Percentiles rank a stretch among this genome's conserved stretches.
phyloP scores from a whole-genome alignment of 1,140 invertebrate genomes.

The Pogonomyrmex barbatus region DNA sequence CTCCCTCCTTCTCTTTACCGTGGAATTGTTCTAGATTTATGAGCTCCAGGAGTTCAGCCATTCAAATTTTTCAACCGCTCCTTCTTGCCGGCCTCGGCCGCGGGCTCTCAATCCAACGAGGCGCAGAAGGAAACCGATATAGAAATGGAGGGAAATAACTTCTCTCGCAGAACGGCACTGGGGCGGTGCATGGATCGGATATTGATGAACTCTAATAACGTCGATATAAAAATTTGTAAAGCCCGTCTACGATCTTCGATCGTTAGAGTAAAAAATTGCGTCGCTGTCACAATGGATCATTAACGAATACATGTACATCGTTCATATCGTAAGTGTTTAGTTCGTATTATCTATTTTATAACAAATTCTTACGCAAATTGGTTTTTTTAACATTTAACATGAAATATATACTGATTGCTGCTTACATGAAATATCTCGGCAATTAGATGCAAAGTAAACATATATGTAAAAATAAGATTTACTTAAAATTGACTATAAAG shows the following conservation, averaged over 20 bases:
- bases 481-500: neutral
- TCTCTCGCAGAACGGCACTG: conserved; percentile 36
- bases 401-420: neutral
- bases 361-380: neutral
- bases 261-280: conserved; percentile 50
- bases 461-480: neutral
- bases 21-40: conserved; percentile 77
- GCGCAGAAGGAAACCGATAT: conserved; percentile 66
- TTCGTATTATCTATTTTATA: neutral
- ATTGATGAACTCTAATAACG: conserved; percentile 72
- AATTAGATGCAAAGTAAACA: neutral
- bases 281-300: conserved; percentile 29
- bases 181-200: conserved; percentile 59
- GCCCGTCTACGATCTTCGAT: conserved; percentile 10
- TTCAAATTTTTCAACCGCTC: conserved; percentile 75
- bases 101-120: conserved; percentile 54
- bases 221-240: conserved; percentile 69
- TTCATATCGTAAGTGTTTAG: neutral
- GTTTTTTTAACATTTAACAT: neutral
- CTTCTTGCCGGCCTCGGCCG: conserved; percentile 67
- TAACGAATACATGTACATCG: neutral
- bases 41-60: conserved; percentile 75
- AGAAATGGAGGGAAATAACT: conserved; percentile 71
- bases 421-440: too few relatives aligned
- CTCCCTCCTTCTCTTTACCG: conserved; percentile 62